These are phyloP conservation scores for Manis pentadactyla DNA, from an alignment of 2,797 vertebrate species.

Conservation along the genomic window DNA sequence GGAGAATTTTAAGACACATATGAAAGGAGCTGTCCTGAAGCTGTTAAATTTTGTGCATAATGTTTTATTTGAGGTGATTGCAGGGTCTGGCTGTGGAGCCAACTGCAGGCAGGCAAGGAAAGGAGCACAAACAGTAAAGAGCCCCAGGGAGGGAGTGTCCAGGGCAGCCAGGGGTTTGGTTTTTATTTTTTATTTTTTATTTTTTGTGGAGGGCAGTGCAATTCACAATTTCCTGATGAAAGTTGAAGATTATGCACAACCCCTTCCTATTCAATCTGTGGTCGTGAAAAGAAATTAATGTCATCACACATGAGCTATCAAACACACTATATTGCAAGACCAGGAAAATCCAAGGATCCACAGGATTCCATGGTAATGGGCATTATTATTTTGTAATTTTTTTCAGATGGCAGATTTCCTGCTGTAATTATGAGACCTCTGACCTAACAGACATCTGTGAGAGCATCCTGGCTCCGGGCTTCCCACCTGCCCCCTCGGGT, in stretches of 20 bases:
- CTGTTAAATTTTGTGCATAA: background rate
- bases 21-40: background rate
- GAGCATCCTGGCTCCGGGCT: rapidly evolving
- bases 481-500: rapidly evolving
- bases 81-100: too few relatives aligned
- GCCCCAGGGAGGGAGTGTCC: background rate
- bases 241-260: background rate
- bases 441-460: background rate
- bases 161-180: background rate
- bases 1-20: background rate
- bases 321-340: rapidly evolving
- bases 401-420: background rate
- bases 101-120: background rate
- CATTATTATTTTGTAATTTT: rapidly evolving
- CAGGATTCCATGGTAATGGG: rapidly evolving
- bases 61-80: slow-evolving; percentile 32
- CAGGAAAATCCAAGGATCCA: background rate
- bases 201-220: background rate
- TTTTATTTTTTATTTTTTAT: background rate
- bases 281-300: background rate
- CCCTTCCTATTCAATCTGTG: rapidly evolving
- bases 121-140: rapidly evolving
- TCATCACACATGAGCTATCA: rapidly evolving
- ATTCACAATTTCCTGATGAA: background rate
- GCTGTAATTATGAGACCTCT: rapidly evolving